These are phyloP conservation scores for Collichthys lucidus DNA, from an alignment of 2,113 vertebrate species.

Conservation along the genomic window DNA sequence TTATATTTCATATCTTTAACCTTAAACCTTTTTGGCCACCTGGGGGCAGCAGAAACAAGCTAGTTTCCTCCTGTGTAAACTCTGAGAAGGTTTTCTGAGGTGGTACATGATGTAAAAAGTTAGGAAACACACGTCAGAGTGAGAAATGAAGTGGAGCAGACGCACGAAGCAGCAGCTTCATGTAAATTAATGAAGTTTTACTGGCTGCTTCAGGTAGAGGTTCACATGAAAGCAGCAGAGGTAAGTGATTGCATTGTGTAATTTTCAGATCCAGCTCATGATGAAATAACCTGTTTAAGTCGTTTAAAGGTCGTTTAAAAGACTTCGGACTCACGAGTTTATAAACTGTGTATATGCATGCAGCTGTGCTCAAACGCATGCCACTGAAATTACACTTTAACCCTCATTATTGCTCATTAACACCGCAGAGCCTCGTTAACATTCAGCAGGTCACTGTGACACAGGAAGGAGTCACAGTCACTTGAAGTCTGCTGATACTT, in stretches of 20 bases:
- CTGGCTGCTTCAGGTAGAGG: background rate
- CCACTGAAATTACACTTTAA: slow-evolving; percentile 17
- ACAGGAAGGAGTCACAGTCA: background rate
- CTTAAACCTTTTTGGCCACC: background rate
- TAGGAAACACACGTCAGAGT: too few relatives aligned
- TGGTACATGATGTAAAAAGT: too few relatives aligned
- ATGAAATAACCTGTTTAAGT: background rate
- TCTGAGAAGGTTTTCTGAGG: too few relatives aligned
- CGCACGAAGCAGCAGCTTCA: background rate
- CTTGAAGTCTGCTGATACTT: too few relatives aligned
- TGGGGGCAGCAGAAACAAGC: background rate
- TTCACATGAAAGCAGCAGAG: background rate
- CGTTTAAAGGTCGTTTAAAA: background rate
- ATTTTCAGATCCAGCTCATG: background rate
- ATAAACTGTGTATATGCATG: background rate
- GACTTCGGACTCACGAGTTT: background rate
- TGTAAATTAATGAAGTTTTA: background rate
- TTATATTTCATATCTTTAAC: too few relatives aligned
- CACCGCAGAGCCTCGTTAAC: background rate
- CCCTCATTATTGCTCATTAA: slow-evolving; percentile 33
- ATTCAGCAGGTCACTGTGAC: slow-evolving; percentile 36
- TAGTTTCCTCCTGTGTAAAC: too few relatives aligned
- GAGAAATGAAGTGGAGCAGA: background rate
- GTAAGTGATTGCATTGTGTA: background rate
- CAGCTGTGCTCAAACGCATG: background rate